Evolutionary conservation across 2,888 invertebrate species (phyloP), one percentile per base, ranked within the genome.

Genomic region (Drosophila leonis): DNA sequence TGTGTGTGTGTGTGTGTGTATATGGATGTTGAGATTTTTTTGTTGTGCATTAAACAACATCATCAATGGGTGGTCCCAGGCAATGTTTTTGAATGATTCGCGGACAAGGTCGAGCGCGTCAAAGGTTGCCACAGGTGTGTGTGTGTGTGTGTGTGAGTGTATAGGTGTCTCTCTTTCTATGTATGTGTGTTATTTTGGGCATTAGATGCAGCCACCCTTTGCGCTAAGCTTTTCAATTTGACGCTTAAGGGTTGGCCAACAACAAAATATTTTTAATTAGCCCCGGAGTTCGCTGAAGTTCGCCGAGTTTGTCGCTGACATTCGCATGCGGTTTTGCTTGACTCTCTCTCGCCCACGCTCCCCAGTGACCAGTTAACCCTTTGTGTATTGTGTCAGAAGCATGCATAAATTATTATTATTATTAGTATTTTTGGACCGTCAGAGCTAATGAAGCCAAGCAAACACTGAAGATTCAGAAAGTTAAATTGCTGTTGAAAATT

Each of bases 1-100:
- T 57, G 41, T 35, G 18, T 41, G n/a, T 44, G 10, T 39, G 41
- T 46, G 48, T 67, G 35, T 51, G 55, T 73, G 67, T 68, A 64
- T 78, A 82, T 70, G 82, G 87, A 87, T 88, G 90, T 80, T 82
- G 90, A 90, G 87, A 90, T 90, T 87, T 87, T 88, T 88, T 90
- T 80, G 13, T n/a, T 44, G 42, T 74, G 49, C 90, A 90, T 90
- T 88, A 88, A 33, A 88, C 89, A 86, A 79, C 79, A 81, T 87
- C 87, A 88, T 88, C 88, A 90, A 83, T 80, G 85, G 75, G 77
- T 59, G 74, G 69, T 75, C 51, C 33, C 49, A 70, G 69, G 64
- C 64, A 27, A 18, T 73, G 78, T 63, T 73, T 62, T 59, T 74
- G 69, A 69, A 60, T 55, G 73, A 51, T 59, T 44, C 76, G 74